Base-by-base conservation (phyloP, 2,797 vertebrate species). In the Margarornis squamiger region DNA sequence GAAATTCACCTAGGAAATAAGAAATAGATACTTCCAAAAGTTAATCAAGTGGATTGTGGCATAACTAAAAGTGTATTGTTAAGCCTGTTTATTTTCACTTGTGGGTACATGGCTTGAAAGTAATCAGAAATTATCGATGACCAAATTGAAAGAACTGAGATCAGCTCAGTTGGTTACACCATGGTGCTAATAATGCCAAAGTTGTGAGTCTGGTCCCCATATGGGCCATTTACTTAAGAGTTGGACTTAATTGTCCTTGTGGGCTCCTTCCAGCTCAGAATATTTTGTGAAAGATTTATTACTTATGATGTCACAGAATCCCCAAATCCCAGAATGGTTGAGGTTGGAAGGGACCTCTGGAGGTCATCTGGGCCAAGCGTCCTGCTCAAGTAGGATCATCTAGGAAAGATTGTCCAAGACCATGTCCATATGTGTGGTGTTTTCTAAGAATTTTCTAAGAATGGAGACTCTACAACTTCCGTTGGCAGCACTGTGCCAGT, bases 391-490 rank as follows among this genome's bases (percentile, higher is more conserved):
- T 22, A 63, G 55, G 19, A n/a, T 9, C 1, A 1, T 19, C 26
- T 36, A 46, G 22, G 57, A 58, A 23, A 38, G 7, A 6, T n/a
- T 80, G 12, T 9, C 18, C 49, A 62, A 18, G 9, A 29, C 3
- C 4, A 20, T 10, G 14, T 54, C 14, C 1, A 0, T 3, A 43
- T 30, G 10, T 2, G 27, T 22, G 21, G 45, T 20, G 2, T 19
- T 63, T 79, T 38, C 70, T 6, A 67, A 23, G 49, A 49, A n/a
- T n/a, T 36, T 7, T 67, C 26, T 20, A 13, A 34, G 32, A 16
- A 45, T 20, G 23, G 20, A 59, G 23, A 43, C 17, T 34, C 24
- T 8, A 32, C 12, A 22, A 32, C 14, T 30, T 63, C 20, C 9
- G 9, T 32, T 20, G 29, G 39, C 21, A 32, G 3, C 22, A 32